Percentiles rank a stretch among this genome's conserved stretches.
These are phyloP conservation scores for Pitangus sulphuratus DNA, from an alignment of 2,797 vertebrate species.

Conservation along the genomic window DNA sequence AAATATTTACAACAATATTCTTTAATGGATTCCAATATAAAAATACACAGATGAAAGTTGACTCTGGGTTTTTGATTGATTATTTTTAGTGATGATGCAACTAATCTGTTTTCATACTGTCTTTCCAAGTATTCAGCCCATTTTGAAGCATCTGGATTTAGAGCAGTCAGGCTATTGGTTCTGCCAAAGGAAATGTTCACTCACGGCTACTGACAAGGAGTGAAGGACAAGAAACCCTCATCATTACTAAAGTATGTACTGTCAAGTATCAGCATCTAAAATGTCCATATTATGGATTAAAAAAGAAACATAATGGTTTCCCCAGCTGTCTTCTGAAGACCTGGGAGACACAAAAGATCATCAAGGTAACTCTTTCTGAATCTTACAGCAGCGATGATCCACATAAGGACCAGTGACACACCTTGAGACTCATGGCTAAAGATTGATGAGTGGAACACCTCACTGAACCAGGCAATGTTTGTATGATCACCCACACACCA, in stretches of 20 bases:
- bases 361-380: neutral
- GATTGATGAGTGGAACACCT: neutral
- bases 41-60: neutral
- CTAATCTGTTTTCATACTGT: neutral
- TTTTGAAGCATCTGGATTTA: neutral
- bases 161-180: neutral
- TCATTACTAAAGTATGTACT: neutral
- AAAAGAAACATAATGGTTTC: neutral
- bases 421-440: rapidly evolving
- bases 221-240: neutral
- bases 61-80: neutral
- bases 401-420: neutral
- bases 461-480: neutral
- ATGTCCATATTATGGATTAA: neutral
- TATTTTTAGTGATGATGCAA: neutral
- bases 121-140: neutral
- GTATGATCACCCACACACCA: neutral
- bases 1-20: neutral
- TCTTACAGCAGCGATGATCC: neutral
- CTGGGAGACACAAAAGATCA: neutral
- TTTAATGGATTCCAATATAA: neutral
- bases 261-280: neutral
- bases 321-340: neutral
- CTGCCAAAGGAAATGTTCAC: neutral
- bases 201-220: neutral